These are phyloP conservation scores for Mola mola DNA, from an alignment of 2,113 vertebrate species.

Conservation along the genomic window DNA sequence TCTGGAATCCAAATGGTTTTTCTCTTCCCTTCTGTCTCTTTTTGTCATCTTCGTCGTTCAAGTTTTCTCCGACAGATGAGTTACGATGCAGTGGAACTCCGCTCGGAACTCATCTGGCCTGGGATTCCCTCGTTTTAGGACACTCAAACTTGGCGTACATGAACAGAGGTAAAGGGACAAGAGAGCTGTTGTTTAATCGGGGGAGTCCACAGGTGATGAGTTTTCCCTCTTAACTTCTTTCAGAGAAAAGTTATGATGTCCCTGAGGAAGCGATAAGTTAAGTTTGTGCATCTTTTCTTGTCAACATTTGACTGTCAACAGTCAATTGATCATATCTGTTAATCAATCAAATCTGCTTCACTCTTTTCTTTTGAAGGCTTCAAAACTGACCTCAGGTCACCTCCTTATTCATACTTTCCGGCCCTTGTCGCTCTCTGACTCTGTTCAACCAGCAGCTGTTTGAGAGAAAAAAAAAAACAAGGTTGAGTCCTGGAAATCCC, in stretches of 20 bases:
- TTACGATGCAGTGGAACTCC: constrained; percentile 8
- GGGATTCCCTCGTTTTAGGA: constrained; percentile 51
- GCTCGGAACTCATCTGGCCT: background rate
- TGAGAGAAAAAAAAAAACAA: background rate
- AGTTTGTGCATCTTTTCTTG: too few relatives aligned
- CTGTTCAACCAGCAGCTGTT: background rate
- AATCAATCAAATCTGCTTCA: too few relatives aligned
- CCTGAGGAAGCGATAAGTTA: too few relatives aligned
- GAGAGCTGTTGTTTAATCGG: background rate
- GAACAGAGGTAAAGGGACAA: background rate
- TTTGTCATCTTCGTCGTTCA: constrained; percentile 11
- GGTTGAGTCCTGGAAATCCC: too few relatives aligned
- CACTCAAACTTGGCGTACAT: background rate
- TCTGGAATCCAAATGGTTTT: too few relatives aligned
- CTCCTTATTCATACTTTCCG: background rate
- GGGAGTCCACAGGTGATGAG: background rate
- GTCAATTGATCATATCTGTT: too few relatives aligned
- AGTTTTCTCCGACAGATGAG: constrained; percentile 31
- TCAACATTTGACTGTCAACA: too few relatives aligned
- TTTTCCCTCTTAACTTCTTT: background rate
- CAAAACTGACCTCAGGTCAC: background rate
- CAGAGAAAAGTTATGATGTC: background rate
- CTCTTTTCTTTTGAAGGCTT: too few relatives aligned
- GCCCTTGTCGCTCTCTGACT: too few relatives aligned
- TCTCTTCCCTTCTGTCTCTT: too few relatives aligned